phyloP scores from a whole-genome alignment of 2,888 invertebrate species.

The Drosophila macrothrix region DNA sequence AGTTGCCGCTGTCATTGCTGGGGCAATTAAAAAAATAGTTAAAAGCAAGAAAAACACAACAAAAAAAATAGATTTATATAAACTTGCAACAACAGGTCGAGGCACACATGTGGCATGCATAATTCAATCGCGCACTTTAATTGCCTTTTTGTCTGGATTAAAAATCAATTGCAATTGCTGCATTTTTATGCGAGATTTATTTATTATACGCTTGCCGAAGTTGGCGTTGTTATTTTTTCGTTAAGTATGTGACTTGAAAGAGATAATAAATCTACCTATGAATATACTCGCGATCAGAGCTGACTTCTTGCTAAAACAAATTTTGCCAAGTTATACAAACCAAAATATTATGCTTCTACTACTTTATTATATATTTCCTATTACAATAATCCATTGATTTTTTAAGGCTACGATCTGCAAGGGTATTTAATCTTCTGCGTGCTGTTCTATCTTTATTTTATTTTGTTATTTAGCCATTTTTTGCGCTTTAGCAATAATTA shows the following conservation, averaged over 20 bases:
- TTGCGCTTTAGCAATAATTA: slow-evolving; percentile 40
- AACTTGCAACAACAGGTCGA: slow-evolving; percentile 29
- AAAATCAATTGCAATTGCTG: slow-evolving; percentile 66
- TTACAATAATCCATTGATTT: not conserved
- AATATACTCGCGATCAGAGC: not conserved
- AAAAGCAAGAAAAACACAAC: slow-evolving; percentile 4
- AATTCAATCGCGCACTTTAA: slow-evolving; percentile 58
- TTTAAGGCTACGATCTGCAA: not conserved
- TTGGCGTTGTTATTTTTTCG: not conserved
- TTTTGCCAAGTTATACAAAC: not conserved
- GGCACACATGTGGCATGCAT: slow-evolving; percentile 57
- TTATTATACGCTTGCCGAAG: not conserved
- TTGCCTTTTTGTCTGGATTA: slow-evolving; percentile 67
- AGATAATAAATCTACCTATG: not conserved
- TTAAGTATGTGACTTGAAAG: not conserved
- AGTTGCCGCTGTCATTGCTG: slow-evolving; percentile 22
- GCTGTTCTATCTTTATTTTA: slow-evolving; percentile 2
- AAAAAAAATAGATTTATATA: slow-evolving; percentile 1
- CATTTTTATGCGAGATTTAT: slow-evolving; percentile 41
- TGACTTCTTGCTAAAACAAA: not conserved
- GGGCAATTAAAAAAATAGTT: slow-evolving; percentile 64
- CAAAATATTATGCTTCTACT: not conserved
- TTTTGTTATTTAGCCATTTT: slow-evolving; percentile 4
- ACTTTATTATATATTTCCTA: not conserved
- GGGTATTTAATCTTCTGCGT: not conserved